These are phyloP conservation scores for Cerastis rubricosa DNA, from an alignment of 2,888 invertebrate species.

Conservation along the genomic window DNA sequence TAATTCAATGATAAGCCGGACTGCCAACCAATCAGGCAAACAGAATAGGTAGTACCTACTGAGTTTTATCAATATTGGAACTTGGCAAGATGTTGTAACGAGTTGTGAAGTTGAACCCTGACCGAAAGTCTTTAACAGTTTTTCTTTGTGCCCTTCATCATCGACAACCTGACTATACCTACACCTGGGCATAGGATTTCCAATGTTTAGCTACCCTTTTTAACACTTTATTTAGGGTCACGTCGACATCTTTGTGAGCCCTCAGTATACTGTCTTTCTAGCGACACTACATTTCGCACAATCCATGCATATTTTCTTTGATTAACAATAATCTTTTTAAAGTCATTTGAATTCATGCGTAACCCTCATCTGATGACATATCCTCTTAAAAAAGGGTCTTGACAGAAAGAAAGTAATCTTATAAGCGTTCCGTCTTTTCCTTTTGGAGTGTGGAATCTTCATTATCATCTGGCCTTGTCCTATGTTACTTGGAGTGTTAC, in stretches of 20 bases:
- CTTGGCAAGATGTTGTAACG: not conserved
- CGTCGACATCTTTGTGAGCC: not conserved
- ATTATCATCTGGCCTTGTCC: too few species aligned
- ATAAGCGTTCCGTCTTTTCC: not conserved
- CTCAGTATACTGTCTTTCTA: not conserved
- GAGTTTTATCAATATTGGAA: constrained; percentile 31
- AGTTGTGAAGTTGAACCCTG: not conserved
- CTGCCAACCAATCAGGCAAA: constrained; percentile 15
- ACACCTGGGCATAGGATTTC: not conserved
- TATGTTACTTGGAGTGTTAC: too few species aligned
- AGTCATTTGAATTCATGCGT: too few species aligned
- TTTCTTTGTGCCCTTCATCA: not conserved
- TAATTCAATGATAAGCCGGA: constrained; percentile 19
- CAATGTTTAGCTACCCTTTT: not conserved
- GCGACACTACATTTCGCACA: not conserved
- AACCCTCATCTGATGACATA: not conserved
- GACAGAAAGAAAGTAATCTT: not conserved
- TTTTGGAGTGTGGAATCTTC: not conserved
- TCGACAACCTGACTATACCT: not conserved
- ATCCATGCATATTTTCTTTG: not conserved
- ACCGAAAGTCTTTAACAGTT: not conserved
- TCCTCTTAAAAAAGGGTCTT: not conserved
- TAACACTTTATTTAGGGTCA: not conserved
- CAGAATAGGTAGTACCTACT: not conserved
- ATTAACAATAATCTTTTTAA: not conserved